Evolutionary conservation across 2,888 invertebrate genomes (phyloP), one percentile per base, ranked within the genome.

Genomic region (Eumerus sabulonum): DNA sequence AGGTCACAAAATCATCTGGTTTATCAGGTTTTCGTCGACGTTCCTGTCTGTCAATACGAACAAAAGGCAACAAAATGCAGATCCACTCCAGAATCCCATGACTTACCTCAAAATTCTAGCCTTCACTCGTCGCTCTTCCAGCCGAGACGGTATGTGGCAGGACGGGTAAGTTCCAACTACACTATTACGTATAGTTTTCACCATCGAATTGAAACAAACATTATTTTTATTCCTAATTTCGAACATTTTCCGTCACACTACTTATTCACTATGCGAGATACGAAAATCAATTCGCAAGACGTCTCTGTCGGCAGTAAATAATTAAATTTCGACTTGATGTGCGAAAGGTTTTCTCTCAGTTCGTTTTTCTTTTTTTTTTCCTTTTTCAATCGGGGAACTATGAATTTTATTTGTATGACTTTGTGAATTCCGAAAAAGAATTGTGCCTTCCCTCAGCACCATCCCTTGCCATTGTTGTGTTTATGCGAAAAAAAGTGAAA

Each of bases 1-100:
- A 96, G 82, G 94, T 94, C 9, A 96, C 94, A 89, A 96, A 96
- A 89, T 96, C 96, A 86, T 96, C 96, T 0, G 95, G 95, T 85
- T 96, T 96, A 82, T 96, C 96, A 0, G 96, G 93, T 85, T 95
- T 95, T 45, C 95, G 90, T 82, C 93, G 93, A 83, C 94, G 92
- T 86, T 95, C 95, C 84, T 93, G 88, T 82, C 92, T 91, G 7
- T 40, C n/a, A 40, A 18, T 77, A n/a, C 16, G 11, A 2, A 53
- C 17, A 16, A 36, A 4, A 1, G 11, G 17, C 44, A 54, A 12
- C 18, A 35, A 18, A 44, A 40, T 12, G 17, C n/a, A 11, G 1
- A 50, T 35, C 19, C 14, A 56, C 0, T 2, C 12, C 40, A 13
- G 17, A 7, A 2, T 12, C 27, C 27, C 9, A n/a, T 5, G 5